Evolutionary conservation across 2,113 vertebrate species (phyloP), one percentile per base, ranked within the genome.

Genomic region (Oceanodroma tethys): DNA sequence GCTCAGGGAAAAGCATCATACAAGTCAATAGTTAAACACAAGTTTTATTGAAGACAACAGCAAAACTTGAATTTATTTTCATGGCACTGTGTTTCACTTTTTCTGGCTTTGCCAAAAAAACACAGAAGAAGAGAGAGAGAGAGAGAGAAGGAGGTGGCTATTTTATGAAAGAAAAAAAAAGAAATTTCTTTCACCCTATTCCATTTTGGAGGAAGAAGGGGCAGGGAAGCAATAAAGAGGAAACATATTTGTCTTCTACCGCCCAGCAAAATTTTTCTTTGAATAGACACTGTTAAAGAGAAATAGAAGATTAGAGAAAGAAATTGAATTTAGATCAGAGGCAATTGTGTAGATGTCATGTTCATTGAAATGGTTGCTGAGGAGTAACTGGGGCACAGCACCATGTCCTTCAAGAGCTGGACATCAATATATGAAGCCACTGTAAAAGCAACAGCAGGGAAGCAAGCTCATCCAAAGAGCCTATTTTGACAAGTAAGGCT

Each of bases 241-340:
- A 90, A 74, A 52, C 5, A 4, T 36, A 16, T 81, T 92, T 86
- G 8, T 74, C 38, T 85, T 92, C 52, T 85, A 65, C 7, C 1
- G 4, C 16, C 3, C 16, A 26, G 30, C 2, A 93, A 59, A 12
- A 1, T 7, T 71, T 58, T 87, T 87, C 16, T 82, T 93, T 83
- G 19, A 90, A 58, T 6, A 62, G 52, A 48, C 3, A 23, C 25
- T 87, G 18, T 27, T 56, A 83, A 86, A 91, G 7, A 82, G 36
- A 82, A 91, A 53, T 38, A 53, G 56, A 10, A 90, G 15, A 56
- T 76, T 78, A 76, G 30, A 68, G 36, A 66, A 79, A 90, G 34
- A 75, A 80, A 85, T 8, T 80, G 11, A 85, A 72, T 91, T 80
- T 70, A 90, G 66, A 76, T 72, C 66, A 87, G 78, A 93, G 12